Percentiles rank a stretch among this genome's conserved stretches.
Evolutionary conservation across 1,140 invertebrate genomes (phyloP).

Genomic region (Hyposmocoma kahamanoa): DNA sequence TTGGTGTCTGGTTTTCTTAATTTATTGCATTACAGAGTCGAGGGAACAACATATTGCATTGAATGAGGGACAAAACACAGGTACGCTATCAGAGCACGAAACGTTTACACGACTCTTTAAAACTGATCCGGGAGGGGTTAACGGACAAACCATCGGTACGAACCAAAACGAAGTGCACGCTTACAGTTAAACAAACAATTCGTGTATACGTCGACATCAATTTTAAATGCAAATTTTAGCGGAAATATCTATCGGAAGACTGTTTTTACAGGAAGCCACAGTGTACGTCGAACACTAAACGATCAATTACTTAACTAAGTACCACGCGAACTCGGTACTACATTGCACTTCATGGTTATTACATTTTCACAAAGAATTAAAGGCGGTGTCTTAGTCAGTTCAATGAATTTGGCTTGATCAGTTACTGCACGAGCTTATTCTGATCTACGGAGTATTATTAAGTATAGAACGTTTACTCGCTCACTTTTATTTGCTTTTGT

Average conservation of each 20-base stretch:
- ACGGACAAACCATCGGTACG: conserved; percentile 3
- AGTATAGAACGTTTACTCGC: conserved; percentile 22
- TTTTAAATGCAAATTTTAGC: conserved; percentile 65
- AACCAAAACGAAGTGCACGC: conserved; percentile 8
- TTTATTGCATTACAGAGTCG: too few species aligned
- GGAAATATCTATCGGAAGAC: conserved; percentile 72
- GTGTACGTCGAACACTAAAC: conserved; percentile 60
- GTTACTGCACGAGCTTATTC: conserved; percentile 42
- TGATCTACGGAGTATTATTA: conserved; percentile 63
- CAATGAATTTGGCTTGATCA: conserved; percentile 67
- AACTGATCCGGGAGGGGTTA: background rate
- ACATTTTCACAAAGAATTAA: conserved; percentile 58
- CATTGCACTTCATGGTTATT: conserved; percentile 49
- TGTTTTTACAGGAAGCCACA: conserved; percentile 69
- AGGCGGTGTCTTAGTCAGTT: conserved; percentile 66
- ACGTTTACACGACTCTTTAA: background rate
- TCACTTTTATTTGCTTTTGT: conserved; percentile 33
- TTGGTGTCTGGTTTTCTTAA: conserved; percentile 7
- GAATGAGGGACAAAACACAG: background rate
- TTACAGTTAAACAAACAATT: conserved; percentile 20
- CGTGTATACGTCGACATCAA: conserved; percentile 38
- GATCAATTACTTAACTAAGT: conserved; percentile 62
- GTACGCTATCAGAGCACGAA: background rate
- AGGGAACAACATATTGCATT: background rate
- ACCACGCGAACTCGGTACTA: conserved; percentile 42